Evolutionary conservation across 1,140 invertebrate species (phyloP).

Genomic region (Neodiprion virginianus): DNA sequence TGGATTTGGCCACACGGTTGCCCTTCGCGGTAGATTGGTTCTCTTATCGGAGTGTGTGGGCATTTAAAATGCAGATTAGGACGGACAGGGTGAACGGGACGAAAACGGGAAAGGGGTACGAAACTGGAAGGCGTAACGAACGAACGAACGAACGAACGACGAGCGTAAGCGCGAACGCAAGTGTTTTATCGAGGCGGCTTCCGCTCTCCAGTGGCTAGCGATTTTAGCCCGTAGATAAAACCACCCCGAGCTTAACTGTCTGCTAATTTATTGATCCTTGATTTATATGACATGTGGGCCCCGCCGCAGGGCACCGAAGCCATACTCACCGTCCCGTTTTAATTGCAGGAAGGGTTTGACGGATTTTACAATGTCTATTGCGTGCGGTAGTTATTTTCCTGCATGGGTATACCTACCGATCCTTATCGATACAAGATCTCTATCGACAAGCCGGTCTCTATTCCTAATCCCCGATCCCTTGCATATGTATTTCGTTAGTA

Average conservation of each 20-base stretch:
- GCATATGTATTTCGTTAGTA: too few species aligned
- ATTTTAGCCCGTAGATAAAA: conserved; percentile 38
- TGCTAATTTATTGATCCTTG: conserved; percentile 48
- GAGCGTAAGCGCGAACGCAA: conserved; percentile 35
- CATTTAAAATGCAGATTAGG: conserved; percentile 52
- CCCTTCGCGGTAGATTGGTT: not conserved
- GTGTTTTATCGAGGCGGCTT: conserved; percentile 47
- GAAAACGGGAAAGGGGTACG: not conserved
- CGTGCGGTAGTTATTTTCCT: too few species aligned
- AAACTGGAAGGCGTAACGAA: not conserved
- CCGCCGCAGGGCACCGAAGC: not conserved
- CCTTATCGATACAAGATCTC: too few species aligned
- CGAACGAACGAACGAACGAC: conserved; percentile 19
- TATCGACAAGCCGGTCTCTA: too few species aligned
- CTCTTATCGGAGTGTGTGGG: conserved; percentile 18
- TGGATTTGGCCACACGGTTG: not conserved
- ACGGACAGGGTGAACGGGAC: not conserved
- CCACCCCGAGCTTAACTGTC: conserved; percentile 38
- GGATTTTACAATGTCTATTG: conserved; percentile 26
- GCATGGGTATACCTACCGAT: too few species aligned
- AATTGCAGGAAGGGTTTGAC: conserved; percentile 39
- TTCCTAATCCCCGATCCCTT: too few species aligned
- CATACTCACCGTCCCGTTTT: conserved; percentile 23
- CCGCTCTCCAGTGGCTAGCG: conserved; percentile 27
- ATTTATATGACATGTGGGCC: conserved; percentile 40